Conservation (phyloP, 2,888 invertebrate genomes). For the Trachelus iudaicus region DNA sequence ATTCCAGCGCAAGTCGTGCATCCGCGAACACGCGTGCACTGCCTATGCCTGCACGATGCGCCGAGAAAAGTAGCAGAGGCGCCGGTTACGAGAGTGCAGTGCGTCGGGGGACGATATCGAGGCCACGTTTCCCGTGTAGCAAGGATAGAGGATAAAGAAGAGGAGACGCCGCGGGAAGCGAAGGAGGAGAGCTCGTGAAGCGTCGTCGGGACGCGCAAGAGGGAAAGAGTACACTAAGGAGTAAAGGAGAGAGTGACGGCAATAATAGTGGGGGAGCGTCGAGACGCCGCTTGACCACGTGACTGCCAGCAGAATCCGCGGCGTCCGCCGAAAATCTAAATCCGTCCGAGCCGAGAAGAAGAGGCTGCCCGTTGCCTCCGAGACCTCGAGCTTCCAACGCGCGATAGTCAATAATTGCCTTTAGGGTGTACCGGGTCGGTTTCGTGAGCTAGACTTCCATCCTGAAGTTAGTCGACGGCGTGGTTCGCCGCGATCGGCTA, state of each 20-base stretch:
- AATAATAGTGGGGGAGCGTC: constrained; percentile 22
- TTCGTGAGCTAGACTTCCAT: constrained; percentile 1
- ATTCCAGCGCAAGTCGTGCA: neutral
- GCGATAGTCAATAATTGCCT: constrained; percentile 59
- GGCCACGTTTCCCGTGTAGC: constrained; percentile 24
- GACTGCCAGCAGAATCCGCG: constrained; percentile 53
- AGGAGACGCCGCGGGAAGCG: neutral
- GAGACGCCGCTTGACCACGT: constrained; percentile 45
- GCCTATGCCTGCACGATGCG: neutral
- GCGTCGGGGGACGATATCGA: constrained; percentile 15
- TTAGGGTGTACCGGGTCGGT: constrained; percentile 44
- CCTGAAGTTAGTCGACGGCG: constrained; percentile 6
- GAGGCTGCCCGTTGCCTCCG: constrained; percentile 32
- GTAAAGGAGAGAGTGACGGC: constrained; percentile 17
- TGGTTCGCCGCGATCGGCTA: constrained; percentile 12
- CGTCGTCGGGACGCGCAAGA: constrained; percentile 9
- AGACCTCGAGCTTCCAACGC: constrained; percentile 30
- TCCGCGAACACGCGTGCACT: neutral
- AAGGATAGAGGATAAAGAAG: neutral
- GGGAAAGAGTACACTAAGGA: neutral
- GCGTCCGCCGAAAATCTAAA: constrained; percentile 63
- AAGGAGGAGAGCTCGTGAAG: neutral
- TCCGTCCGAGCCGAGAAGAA: constrained; percentile 59
- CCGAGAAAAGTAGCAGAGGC: constrained; percentile 11
- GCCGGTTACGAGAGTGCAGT: constrained; percentile 10